phyloP scores from a whole-genome alignment of 2,888 invertebrate genomes.

The Anorthoa munda region DNA sequence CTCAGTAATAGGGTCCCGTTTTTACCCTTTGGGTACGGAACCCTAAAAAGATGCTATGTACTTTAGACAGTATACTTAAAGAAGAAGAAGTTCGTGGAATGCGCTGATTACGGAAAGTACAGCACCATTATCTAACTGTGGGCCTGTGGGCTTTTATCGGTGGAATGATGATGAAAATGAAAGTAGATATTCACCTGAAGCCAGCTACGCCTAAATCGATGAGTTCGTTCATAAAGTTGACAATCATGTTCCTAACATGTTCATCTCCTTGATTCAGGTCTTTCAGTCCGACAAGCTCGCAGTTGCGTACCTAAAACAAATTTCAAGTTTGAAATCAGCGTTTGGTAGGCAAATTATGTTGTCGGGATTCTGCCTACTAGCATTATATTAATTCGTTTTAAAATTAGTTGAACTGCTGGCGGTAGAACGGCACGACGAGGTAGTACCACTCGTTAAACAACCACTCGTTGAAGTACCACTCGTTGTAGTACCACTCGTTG shows the following conservation, averaged over 20 bases:
- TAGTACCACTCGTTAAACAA: no score
- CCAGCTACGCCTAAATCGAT: conserved; percentile 94
- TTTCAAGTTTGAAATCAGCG: no score
- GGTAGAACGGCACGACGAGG: no score
- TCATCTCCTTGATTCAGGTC: conserved; percentile 94
- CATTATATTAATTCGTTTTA: no score
- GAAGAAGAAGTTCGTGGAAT: not conserved
- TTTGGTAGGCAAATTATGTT: no score
- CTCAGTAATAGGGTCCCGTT: no score
- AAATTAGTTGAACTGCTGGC: no score
- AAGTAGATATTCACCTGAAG: conserved; percentile 88
- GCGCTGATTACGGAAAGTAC: no score
- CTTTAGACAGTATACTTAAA: not conserved
- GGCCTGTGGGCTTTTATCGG: not conserved
- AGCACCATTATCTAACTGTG: not conserved
- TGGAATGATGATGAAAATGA: not conserved
- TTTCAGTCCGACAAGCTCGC: conserved; percentile 94
- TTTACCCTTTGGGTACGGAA: no score
- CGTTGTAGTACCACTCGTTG: no score
- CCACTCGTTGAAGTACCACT: no score
- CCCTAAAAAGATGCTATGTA: not conserved
- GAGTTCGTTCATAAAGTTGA: conserved; percentile 92
- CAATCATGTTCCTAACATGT: conserved; percentile 93
- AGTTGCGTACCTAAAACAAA: conserved; percentile 92
- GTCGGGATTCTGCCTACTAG: no score